Evolutionary conservation across 2,797 vertebrate genomes (phyloP), one percentile per base, ranked within the genome.

Genomic region (Echeneis naucrates): DNA sequence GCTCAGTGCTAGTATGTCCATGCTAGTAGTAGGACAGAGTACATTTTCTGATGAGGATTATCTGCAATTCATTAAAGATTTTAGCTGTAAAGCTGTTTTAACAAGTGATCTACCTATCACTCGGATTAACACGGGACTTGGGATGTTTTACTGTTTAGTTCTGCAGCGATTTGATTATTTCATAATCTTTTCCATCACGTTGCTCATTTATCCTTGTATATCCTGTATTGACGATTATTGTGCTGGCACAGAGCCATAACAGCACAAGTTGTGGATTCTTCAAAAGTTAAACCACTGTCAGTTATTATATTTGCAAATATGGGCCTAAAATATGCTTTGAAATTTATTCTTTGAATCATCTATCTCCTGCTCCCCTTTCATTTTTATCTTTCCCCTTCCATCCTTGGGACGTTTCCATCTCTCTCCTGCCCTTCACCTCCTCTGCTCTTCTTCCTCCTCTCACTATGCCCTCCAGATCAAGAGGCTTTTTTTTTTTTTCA

Each of bases 401-500:
- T 59, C 71, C 65, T 72, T 64, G 50, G 76, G 84, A 82, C 67
- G 40, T 66, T 75, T 55, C 70, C 62, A 26, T 61, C 21, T 26
- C 37, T 47, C 30, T 53, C 21, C 9, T 83, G 80, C 51, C 85
- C 78, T 88, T 89, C 84, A 81, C 77, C 86, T 78, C 54, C 72
- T 67, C 72, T 66, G 42, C 44, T 63, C 51, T 33, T 62, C 75
- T 77, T 60, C 80, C 82, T 90, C 84, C 83, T 78, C 83, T 83
- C 72, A 26, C 79, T 86, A 75, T 86, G 68, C 71, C 57, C 77
- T 78, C 59, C 75, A 75, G 52, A 75, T 89, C 78, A 81, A 63
- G 68, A 62, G 82, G 78, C 64, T 60, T 30, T 83, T 89, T 83
- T 85, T 69, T 53, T 64, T 82, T 84, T 86, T 78, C 81, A 73